Percentiles rank a stretch among this genome's conserved stretches.
Evolutionary conservation across 1,140 invertebrate genomes (phyloP).

Genomic region (Diabrotica undecimpunctata): DNA sequence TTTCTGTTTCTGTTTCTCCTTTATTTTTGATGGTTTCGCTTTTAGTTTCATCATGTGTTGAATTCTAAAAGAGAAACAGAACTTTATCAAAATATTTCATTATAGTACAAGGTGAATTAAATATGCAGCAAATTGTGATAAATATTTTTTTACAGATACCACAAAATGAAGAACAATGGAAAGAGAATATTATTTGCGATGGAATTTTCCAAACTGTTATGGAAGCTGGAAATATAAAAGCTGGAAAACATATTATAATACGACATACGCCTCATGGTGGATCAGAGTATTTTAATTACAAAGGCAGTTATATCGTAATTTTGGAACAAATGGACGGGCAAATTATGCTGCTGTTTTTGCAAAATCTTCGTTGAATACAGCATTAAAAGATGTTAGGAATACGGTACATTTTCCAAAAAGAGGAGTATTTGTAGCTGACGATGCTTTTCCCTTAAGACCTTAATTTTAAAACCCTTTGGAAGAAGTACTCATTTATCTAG

Average conservation of each 20-base stretch:
- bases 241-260: not conserved
- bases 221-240: not conserved
- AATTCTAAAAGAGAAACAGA: slow-evolving; percentile 27
- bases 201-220: slow-evolving; percentile 4
- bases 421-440: too few species aligned
- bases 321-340: not conserved
- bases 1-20: too few species aligned
- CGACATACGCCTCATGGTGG: not conserved
- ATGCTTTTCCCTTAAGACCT: too few species aligned
- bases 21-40: too few species aligned
- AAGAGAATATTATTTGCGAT: not conserved
- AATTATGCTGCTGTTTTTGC: not conserved
- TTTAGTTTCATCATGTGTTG: too few species aligned
- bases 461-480: too few species aligned
- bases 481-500: too few species aligned
- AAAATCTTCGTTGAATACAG: too few species aligned
- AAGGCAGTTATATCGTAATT: not conserved
- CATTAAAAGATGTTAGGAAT: too few species aligned
- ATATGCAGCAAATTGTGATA: too few species aligned
- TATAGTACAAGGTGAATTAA: slow-evolving; percentile 5
- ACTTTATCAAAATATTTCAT: slow-evolving; percentile 13
- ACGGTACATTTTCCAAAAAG: too few species aligned
- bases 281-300: slow-evolving; percentile 4
- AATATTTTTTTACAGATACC: not conserved
- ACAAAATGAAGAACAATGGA: not conserved